phyloP scores from a whole-genome alignment of 2,113 vertebrate species.

The Microtus montanus region DNA sequence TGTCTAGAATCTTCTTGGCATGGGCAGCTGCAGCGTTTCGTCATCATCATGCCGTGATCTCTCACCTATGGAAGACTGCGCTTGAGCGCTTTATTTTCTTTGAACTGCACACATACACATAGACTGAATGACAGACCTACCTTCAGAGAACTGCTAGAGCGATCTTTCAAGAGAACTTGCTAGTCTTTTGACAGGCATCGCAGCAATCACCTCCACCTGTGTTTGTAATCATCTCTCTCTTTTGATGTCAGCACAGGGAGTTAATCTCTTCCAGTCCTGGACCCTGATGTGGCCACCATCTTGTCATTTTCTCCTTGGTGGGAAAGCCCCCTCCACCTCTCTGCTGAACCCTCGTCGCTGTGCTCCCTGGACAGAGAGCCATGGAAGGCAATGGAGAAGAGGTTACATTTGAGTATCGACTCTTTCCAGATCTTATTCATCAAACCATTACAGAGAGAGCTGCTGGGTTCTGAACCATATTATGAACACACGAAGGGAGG shows the following conservation, averaged over 20 bases:
- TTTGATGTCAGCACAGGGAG: slow-evolving; percentile 40
- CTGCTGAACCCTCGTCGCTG: not conserved
- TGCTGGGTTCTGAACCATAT: not conserved
- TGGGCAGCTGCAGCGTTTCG: slow-evolving; percentile 67
- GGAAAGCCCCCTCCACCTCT: not conserved
- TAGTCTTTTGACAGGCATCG: slow-evolving; percentile 66
- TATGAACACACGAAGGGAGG: not conserved
- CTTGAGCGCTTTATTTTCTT: slow-evolving; percentile 71
- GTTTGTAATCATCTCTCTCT: slow-evolving; percentile 50
- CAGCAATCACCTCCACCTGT: slow-evolving; percentile 50
- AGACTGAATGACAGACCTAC: slow-evolving; percentile 51
- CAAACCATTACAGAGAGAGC: not conserved
- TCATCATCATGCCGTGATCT: slow-evolving; percentile 50
- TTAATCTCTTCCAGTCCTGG: slow-evolving; percentile 72
- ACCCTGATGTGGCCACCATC: not conserved
- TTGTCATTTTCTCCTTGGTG: slow-evolving; percentile 44
- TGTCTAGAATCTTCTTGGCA: slow-evolving; percentile 18
- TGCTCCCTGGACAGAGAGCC: not conserved
- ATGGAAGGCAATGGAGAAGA: not conserved
- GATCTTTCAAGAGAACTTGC: slow-evolving; percentile 61
- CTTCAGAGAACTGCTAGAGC: slow-evolving; percentile 59
- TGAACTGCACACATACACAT: slow-evolving; percentile 63
- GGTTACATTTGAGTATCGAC: not conserved
- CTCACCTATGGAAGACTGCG: slow-evolving; percentile 53
- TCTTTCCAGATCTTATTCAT: not conserved